Evolutionary conservation across 2,888 invertebrate species (phyloP), one percentile per base, ranked within the genome.

Genomic region (Lycia hirtaria): DNA sequence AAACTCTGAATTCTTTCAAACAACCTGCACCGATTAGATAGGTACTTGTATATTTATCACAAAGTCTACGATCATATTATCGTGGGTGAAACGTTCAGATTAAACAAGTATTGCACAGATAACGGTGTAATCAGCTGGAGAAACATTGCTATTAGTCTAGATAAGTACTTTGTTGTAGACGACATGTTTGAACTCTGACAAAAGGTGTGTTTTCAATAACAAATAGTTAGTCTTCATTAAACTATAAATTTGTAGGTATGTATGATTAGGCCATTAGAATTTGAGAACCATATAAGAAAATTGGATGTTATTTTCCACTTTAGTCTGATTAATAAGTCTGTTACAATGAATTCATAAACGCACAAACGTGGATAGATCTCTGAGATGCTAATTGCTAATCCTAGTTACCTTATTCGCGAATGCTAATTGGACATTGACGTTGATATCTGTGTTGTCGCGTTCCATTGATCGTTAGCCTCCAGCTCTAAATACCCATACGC

Each of bases 381-480:
- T 26, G 33, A 4, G 35, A 12, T 33, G 37, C 37, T 52, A 43
- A 53, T 47, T 48, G 54, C 19, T 41, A 48, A 47, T 48, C 47
- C 48, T 40, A 24, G 54, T 47, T 24, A 41, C 48, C 32, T 33
- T 41, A 32, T 32, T 47, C 40, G 4, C 26, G 20, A 35, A 20
- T 15, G 26, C 41, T 54, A 41, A 48, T 54, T 33, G 47, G 20
- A 17, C 9, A n/a, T 33, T 26, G 53, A 15, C 30, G 37, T 38
- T 9, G 24, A 53, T 38, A 43, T 50, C 58, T 62, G 56, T 62
- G 59, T 62, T 54, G 64, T 65, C 67, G 65, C 65, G 66, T 67
- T 68, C 53, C 61, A 66, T 65, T 54, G 61, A 65, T 65, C 59
- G 66, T 56, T 54, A 44, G 40, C 22, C 53, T 62, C 63, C 51